Percentiles rank a stretch among this genome's conserved stretches.
phyloP scores from a whole-genome alignment of 2,113 vertebrate genomes.

The Orcinus orca region DNA sequence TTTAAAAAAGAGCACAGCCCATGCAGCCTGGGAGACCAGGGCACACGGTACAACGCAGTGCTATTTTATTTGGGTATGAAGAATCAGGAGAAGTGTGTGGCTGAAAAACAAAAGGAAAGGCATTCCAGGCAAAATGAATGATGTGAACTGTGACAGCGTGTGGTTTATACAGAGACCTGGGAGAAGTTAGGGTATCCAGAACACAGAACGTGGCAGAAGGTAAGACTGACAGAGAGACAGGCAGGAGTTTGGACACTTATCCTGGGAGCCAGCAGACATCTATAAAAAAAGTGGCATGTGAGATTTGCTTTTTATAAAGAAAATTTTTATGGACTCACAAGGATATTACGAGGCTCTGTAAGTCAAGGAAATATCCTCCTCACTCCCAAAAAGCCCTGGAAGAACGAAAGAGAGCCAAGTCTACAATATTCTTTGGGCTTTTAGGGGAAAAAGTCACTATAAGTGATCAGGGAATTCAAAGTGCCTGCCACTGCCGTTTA shows the following conservation, averaged over 20 bases:
- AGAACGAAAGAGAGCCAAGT: neutral
- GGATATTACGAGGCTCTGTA: neutral
- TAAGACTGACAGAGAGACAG: neutral
- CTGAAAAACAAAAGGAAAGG: neutral
- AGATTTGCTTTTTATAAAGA: neutral
- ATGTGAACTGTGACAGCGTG: neutral
- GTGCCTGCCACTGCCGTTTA: neutral
- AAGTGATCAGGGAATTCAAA: neutral
- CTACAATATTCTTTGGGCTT: neutral
- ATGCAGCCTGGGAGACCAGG: neutral
- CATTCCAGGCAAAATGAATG: neutral
- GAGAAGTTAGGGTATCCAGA: neutral
- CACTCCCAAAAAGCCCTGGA: neutral
- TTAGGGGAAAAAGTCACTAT: neutral
- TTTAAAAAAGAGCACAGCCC: too few relatives aligned
- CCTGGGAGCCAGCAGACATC: neutral
- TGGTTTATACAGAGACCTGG: neutral
- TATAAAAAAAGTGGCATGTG: neutral
- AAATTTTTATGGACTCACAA: neutral
- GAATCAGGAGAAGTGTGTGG: neutral
- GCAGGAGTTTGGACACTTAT: neutral
- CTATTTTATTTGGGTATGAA: neutral
- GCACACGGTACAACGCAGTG: accelerated
- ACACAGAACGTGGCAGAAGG: neutral
- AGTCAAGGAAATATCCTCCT: neutral